These are phyloP conservation scores for Phodopus roborovskii DNA, from an alignment of 2,113 vertebrate genomes.

Conservation along the genomic window DNA sequence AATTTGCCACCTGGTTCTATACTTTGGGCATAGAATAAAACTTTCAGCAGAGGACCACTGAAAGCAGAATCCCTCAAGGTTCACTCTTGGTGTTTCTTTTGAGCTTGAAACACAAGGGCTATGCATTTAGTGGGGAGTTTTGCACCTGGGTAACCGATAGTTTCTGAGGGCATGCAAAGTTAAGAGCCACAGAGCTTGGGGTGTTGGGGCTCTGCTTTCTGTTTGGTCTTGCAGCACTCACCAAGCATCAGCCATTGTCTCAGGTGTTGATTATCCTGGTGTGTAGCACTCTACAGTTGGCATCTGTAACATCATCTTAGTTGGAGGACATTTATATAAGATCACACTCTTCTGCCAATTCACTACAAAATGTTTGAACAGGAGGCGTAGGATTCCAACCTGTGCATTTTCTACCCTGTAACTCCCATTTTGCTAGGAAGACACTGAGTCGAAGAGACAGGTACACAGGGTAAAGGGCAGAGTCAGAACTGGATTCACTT, in stretches of 20 bases:
- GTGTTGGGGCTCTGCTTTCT: neutral
- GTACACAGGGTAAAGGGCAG: neutral
- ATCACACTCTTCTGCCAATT: neutral
- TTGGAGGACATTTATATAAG: neutral
- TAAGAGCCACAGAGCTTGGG: neutral
- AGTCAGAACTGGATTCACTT: neutral
- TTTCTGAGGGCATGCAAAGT: slow-evolving; percentile 39
- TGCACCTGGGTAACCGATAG: neutral
- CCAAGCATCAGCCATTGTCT: neutral
- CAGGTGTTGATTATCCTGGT: neutral
- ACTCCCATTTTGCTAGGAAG: neutral
- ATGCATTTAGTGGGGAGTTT: neutral
- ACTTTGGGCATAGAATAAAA: slow-evolving; percentile 15
- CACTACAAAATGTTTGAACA: neutral
- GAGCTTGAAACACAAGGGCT: neutral
- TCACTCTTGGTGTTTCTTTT: neutral
- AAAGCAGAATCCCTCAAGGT: slow-evolving; percentile 23
- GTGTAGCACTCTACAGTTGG: neutral
- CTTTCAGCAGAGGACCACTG: neutral
- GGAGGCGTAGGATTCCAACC: neutral
- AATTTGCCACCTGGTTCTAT: slow-evolving; percentile 29
- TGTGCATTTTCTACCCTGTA: neutral
- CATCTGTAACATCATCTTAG: neutral
- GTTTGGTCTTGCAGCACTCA: neutral
- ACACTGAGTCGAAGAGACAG: neutral